These are phyloP conservation scores for Aphelinus atriplicis DNA, from an alignment of 1,140 invertebrate species.

Conservation along the genomic window DNA sequence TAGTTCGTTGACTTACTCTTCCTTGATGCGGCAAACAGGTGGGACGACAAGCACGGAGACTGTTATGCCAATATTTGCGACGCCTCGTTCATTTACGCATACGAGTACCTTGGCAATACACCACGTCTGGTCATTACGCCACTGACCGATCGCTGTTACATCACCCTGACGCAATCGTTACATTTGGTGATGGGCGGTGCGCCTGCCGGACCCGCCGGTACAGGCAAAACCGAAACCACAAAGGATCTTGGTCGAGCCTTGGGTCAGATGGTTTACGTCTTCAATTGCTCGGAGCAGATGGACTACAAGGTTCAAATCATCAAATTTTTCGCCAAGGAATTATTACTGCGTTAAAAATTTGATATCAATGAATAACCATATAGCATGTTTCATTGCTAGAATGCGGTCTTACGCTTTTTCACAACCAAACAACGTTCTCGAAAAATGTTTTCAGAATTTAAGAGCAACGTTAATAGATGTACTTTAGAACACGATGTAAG, in stretches of 20 bases:
- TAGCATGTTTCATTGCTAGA: too few species aligned
- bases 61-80: constrained; percentile 95
- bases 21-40: constrained; percentile 59
- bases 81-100: constrained; percentile 81
- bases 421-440: too few species aligned
- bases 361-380: too few species aligned
- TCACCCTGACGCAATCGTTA: constrained; percentile 87
- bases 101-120: constrained; percentile 87
- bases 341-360: too few species aligned
- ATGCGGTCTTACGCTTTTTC: too few species aligned
- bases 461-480: too few species aligned
- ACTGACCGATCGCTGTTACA: constrained; percentile 88
- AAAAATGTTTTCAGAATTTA: too few species aligned
- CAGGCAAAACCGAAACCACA: constrained; percentile 93
- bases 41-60: constrained; percentile 84
- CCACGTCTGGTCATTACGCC: constrained; percentile 86
- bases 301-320: constrained; percentile 78
- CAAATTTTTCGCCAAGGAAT: not conserved
- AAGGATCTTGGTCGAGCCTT: constrained; percentile 91
- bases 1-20: not conserved
- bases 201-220: constrained; percentile 87
- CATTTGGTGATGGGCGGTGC: constrained; percentile 93
- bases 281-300: constrained; percentile 97
- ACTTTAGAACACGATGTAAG: too few species aligned
- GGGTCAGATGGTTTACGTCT: constrained; percentile 94